Percentiles rank a stretch among this genome's conserved stretches.
phyloP scores from a whole-genome alignment of 2,888 invertebrate genomes.

The Phengaris arion region DNA sequence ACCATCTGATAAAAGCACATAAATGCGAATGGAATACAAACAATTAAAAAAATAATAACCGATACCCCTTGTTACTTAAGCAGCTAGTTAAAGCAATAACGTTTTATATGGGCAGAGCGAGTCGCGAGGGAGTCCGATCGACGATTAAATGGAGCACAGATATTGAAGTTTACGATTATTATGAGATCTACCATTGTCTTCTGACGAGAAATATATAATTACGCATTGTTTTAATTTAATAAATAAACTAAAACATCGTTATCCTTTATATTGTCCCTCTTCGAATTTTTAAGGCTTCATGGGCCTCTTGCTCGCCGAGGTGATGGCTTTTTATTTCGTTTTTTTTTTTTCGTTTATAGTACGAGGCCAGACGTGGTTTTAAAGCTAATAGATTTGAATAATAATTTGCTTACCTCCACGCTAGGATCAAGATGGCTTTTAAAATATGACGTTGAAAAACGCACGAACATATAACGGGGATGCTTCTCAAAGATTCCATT shows the following conservation, averaged over 20 bases:
- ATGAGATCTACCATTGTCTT: conserved; percentile 41
- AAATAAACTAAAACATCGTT: conserved; percentile 45
- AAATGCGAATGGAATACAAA: conserved; percentile 16
- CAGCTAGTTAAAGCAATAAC: conserved; percentile 27
- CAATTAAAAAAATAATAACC: conserved; percentile 27
- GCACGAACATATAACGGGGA: conserved; percentile 38
- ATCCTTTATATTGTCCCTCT: conserved; percentile 44
- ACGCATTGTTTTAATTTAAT: conserved; percentile 44
- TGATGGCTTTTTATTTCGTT: neutral
- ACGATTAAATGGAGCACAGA: conserved; percentile 34
- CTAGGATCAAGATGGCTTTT: conserved; percentile 33
- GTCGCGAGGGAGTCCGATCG: conserved; percentile 5
- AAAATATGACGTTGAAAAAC: conserved; percentile 33
- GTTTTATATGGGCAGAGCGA: conserved; percentile 26
- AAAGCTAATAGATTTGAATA: conserved; percentile 27
- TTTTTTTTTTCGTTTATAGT: neutral
- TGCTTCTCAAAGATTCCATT: conserved; percentile 62
- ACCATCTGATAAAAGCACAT: neutral
- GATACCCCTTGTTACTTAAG: conserved; percentile 14
- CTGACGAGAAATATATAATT: conserved; percentile 43
- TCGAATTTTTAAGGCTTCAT: conserved; percentile 54
- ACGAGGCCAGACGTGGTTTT: neutral
- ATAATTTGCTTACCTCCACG: conserved; percentile 30
- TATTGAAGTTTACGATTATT: conserved; percentile 39
- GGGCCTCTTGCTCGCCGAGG: conserved; percentile 30